Conservation (phyloP, 2,113 vertebrate species). For the Nestor notabilis region DNA sequence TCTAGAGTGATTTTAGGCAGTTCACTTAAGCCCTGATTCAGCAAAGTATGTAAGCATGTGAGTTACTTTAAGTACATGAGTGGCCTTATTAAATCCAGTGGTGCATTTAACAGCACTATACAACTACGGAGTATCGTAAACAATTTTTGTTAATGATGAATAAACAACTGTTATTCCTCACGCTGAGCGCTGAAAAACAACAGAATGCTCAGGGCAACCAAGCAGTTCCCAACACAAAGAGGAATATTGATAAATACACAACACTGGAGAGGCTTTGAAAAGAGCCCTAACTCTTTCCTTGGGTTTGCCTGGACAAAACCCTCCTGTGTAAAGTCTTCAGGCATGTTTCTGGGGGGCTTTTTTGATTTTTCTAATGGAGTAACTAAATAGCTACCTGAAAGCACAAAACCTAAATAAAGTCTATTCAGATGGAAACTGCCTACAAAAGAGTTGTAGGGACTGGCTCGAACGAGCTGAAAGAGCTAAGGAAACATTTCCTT, state of each 20-base stretch:
- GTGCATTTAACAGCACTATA: not conserved
- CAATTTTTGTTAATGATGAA: not conserved
- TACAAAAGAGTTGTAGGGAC: not conserved
- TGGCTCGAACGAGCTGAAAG: not conserved
- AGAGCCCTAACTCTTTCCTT: not conserved
- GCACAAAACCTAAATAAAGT: not conserved
- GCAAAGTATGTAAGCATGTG: conserved; percentile 42
- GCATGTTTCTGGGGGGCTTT: not conserved
- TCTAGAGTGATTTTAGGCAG: conserved; percentile 20
- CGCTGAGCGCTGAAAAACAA: not conserved
- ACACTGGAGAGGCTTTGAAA: not conserved
- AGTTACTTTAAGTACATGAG: conserved; percentile 9
- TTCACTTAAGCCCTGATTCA: conserved; percentile 53
- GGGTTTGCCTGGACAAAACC: not conserved
- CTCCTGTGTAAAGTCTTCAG: not conserved
- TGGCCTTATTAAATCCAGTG: not conserved
- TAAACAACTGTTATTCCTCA: not conserved
- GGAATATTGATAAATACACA: not conserved
- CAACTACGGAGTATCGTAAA: not conserved
- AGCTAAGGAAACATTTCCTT: conserved; percentile 52
- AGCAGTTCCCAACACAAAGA: not conserved
- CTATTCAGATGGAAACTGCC: conserved; percentile 1
- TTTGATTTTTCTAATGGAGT: not conserved
- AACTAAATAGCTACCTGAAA: not conserved
- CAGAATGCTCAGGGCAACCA: not conserved